Conservation (phyloP, 2,113 vertebrate species). For the Gnathonemus longibarbis region DNA sequence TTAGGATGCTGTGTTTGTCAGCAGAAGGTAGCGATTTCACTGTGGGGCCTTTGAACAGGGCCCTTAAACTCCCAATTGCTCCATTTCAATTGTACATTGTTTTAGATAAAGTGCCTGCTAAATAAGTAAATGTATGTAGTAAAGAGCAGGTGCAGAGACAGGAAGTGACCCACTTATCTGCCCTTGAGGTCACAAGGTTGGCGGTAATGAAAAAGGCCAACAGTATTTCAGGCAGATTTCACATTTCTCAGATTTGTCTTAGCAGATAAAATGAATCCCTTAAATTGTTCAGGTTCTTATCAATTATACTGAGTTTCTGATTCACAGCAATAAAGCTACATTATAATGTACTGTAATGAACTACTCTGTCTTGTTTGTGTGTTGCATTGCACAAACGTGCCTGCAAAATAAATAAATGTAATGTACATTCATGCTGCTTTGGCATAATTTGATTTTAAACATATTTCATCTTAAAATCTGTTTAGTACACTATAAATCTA, state of each 20-base stretch:
- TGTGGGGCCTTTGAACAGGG: background rate
- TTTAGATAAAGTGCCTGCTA: background rate
- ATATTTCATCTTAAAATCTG: background rate
- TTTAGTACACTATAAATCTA: background rate
- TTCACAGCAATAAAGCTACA: background rate
- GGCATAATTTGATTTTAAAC: background rate
- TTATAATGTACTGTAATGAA: background rate
- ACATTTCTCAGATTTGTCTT: background rate
- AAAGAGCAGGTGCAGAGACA: background rate
- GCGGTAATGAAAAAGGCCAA: background rate
- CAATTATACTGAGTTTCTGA: background rate
- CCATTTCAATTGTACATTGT: background rate
- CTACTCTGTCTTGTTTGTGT: background rate
- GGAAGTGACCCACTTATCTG: background rate
- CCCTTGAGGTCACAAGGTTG: background rate
- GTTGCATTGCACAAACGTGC: background rate
- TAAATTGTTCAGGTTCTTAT: background rate
- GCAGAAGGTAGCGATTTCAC: background rate
- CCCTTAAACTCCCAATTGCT: background rate
- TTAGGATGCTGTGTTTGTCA: background rate
- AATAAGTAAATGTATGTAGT: background rate
- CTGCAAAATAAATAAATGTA: background rate
- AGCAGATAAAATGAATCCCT: background rate
- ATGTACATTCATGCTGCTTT: no score
- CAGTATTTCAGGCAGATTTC: background rate